These are phyloP conservation scores for Nemoura dubitans DNA, from an alignment of 2,888 invertebrate genomes.

Conservation along the genomic window DNA sequence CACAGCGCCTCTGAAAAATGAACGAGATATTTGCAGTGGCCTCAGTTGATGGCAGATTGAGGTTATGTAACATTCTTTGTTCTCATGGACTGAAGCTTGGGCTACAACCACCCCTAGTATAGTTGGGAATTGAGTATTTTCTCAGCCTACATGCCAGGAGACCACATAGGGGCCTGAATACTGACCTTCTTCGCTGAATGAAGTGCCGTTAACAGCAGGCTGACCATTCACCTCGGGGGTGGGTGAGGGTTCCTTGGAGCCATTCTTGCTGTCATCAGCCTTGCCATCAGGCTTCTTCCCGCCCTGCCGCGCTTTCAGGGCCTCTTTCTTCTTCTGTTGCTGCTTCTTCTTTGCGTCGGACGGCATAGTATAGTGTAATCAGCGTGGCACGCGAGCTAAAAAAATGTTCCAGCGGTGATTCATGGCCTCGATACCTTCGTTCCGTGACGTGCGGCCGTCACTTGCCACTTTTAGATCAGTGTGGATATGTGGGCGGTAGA, in stretches of 20 bases:
- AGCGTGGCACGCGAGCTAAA: slow-evolving; percentile 23
- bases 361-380: slow-evolving; percentile 75
- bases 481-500: neutral
- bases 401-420: slow-evolving; percentile 26
- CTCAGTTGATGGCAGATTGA: neutral
- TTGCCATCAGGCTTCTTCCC: slow-evolving; percentile 52
- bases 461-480: neutral
- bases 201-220: slow-evolving; percentile 56
- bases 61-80: neutral
- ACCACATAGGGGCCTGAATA: neutral
- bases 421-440: slow-evolving; percentile 1
- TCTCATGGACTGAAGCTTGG: neutral
- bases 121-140: neutral
- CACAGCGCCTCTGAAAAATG: slow-evolving; percentile 77
- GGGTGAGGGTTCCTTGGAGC: slow-evolving; percentile 56
- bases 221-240: slow-evolving; percentile 59
- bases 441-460: neutral
- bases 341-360: slow-evolving; percentile 99
- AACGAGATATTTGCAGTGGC: neutral
- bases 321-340: slow-evolving; percentile 96
- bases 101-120: neutral
- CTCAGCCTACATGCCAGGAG: neutral
- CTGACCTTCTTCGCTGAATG: slow-evolving; percentile 77
- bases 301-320: slow-evolving; percentile 76
- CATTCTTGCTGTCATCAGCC: slow-evolving; percentile 54